Evolutionary conservation across 2,113 vertebrate species (phyloP), one percentile per base, ranked within the genome.

Genomic region (Acrocephalus kingi): DNA sequence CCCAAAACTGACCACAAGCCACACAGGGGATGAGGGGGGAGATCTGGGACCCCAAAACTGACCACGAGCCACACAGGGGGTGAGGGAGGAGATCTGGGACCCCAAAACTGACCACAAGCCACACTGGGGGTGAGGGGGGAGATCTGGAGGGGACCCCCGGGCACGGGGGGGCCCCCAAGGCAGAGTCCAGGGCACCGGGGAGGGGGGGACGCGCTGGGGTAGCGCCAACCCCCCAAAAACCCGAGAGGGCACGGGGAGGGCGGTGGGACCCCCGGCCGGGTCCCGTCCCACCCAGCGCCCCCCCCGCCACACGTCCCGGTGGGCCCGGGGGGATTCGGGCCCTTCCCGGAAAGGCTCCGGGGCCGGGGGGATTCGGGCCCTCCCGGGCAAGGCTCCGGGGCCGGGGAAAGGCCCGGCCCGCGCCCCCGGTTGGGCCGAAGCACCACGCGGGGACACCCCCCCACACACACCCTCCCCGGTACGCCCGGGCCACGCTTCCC

Each of bases 251-350:
- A 19, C 23, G 15, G 31, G 31, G 30, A 33, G 13, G 30, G 28
- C 30, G 5, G 31, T 17, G 59, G 51, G 79, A 95, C 16, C 77
- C 84, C 69, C 23, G 11, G 49, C 6, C 22, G 59, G 41, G 61
- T 51, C 45, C 84, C 25, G 46, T 6, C 61, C 51, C 43, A 33
- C 15, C 43, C 54, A 25, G 15, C 46, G 31, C 16, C 27, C 35
- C 37, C 37, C 20, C 18, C 35, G 73, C 79, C 63, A 81, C 62
- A 89, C 69, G 81, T 94, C 89, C 84, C 95, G 87, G 95, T 96
- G 96, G 97, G 97, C 93, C 94, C 71, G 91, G 59, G 81, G 89
- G 81, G 90, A 88, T 97, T 96, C 83, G 41, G 48, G 77, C 69
- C 58, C 46, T 33, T 7, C 63, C 74, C 62, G 73, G 61, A 79